These are phyloP conservation scores for Halichoerus grypus DNA, from an alignment of 2,113 vertebrate species.

Conservation along the genomic window DNA sequence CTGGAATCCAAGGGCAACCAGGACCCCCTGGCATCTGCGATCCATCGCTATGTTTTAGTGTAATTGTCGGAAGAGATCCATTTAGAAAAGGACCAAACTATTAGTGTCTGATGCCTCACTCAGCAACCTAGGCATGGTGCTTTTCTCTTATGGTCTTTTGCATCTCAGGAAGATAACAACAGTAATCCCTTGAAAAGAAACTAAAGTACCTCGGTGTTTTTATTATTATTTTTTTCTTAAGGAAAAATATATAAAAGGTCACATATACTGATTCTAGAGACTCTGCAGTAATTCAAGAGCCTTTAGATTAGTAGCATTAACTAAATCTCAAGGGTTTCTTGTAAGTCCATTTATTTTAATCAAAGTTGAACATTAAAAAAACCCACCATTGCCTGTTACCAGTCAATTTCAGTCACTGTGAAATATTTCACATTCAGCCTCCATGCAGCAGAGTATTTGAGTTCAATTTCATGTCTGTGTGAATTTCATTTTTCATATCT, in stretches of 20 bases:
- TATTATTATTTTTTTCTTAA: constrained; percentile 63
- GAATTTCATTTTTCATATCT: constrained; percentile 78
- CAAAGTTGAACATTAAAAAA: constrained; percentile 58
- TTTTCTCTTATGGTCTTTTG: constrained; percentile 88
- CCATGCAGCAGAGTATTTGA: constrained; percentile 66
- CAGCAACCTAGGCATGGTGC: constrained; percentile 87
- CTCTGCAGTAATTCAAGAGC: constrained; percentile 20
- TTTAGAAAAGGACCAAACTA: constrained; percentile 98
- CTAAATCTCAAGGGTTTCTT: constrained; percentile 75
- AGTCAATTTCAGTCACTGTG: constrained; percentile 85
- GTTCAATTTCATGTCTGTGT: constrained; percentile 78
- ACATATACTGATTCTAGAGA: constrained; percentile 68
- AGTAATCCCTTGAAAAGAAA: constrained; percentile 87
- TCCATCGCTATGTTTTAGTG: constrained; percentile 94
- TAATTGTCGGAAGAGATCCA: constrained; percentile 93
- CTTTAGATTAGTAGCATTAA: constrained; percentile 60
- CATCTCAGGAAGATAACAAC: constrained; percentile 96
- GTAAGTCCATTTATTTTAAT: constrained; percentile 69
- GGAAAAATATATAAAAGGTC: constrained; percentile 74
- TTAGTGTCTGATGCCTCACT: constrained; percentile 86
- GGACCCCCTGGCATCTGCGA: constrained; percentile 96
- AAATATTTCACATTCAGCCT: constrained; percentile 82
- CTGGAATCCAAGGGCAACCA: constrained; percentile 91
- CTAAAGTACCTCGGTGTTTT: constrained; percentile 90
- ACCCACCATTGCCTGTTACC: constrained; percentile 72